These are phyloP conservation scores for Zelleria hepariella DNA, from an alignment of 2,888 invertebrate species.

Conservation along the genomic window DNA sequence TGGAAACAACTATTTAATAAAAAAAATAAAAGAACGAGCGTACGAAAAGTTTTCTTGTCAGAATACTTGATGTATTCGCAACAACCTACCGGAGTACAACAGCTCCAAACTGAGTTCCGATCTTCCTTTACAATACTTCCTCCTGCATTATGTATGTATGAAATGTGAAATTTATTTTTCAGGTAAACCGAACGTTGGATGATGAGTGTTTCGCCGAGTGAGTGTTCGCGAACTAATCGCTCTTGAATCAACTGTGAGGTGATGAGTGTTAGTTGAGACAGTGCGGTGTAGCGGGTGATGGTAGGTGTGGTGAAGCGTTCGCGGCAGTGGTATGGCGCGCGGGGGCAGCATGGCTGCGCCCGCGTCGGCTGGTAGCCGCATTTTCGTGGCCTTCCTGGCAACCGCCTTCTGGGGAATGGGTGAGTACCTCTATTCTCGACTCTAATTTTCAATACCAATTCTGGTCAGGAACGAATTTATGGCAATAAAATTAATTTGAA, in stretches of 20 bases:
- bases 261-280: background rate
- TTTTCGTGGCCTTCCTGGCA: constrained; percentile 60
- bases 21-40: background rate
- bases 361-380: constrained; percentile 44
- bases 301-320: background rate
- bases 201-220: background rate
- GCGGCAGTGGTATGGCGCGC: background rate
- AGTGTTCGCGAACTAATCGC: constrained; percentile 1
- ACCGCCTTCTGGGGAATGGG: constrained; percentile 64
- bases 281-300: background rate
- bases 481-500: too few species aligned
- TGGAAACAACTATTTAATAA: background rate
- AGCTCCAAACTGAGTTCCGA: background rate
- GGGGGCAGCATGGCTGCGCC: background rate
- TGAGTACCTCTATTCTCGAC: constrained; percentile 28
- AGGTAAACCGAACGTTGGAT: background rate
- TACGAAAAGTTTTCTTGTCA: background rate
- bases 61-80: constrained; percentile 1
- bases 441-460: too few species aligned
- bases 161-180: background rate
- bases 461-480: too few species aligned
- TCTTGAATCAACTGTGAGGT: background rate
- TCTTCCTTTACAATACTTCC: background rate
- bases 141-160: background rate
- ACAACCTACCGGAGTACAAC: background rate